Evolutionary conservation across 2,888 invertebrate species (phyloP).

Genomic region (Epinotia nisella): DNA sequence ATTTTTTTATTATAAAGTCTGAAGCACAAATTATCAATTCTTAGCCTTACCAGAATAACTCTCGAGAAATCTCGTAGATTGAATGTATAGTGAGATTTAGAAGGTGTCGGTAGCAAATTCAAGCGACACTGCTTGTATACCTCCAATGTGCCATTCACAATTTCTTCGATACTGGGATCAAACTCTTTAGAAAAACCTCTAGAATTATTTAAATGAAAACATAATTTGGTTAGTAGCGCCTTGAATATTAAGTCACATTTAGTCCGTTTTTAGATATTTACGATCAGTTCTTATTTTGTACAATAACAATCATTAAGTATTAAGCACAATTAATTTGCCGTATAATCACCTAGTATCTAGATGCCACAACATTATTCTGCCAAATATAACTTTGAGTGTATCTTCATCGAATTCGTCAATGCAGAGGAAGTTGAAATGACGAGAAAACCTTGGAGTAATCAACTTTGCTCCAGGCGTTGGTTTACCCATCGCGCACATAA

Average conservation of each 20-base stretch:
- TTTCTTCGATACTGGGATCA: constrained; percentile 95
- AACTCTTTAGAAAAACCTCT: constrained; percentile 98
- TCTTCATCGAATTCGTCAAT: constrained; percentile 96
- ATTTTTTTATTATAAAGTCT: not conserved
- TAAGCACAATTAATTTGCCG: not conserved
- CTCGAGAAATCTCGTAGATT: constrained; percentile 97
- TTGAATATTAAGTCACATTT: too few species aligned
- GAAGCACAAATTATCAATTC: not conserved
- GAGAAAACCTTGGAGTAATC: constrained; percentile 92
- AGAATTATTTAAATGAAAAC: not conserved
- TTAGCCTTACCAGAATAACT: constrained; percentile 89
- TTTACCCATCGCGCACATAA: constrained; percentile 94
- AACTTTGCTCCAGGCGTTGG: constrained; percentile 93
- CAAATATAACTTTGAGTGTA: constrained; percentile 94
- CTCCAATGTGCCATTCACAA: constrained; percentile 93
- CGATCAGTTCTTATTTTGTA: too few species aligned
- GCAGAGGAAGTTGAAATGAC: constrained; percentile 93
- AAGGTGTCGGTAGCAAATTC: constrained; percentile 95
- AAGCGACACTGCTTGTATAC: constrained; percentile 93
- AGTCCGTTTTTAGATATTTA: too few species aligned
- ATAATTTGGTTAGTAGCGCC: not conserved
- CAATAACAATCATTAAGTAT: not conserved
- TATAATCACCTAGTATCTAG: constrained; percentile 91
- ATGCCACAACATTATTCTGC: constrained; percentile 97
- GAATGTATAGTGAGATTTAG: constrained; percentile 97